Evolutionary conservation across 1,140 invertebrate species (phyloP), one percentile per base, ranked within the genome.

Genomic region (Cotesia glomerata): DNA sequence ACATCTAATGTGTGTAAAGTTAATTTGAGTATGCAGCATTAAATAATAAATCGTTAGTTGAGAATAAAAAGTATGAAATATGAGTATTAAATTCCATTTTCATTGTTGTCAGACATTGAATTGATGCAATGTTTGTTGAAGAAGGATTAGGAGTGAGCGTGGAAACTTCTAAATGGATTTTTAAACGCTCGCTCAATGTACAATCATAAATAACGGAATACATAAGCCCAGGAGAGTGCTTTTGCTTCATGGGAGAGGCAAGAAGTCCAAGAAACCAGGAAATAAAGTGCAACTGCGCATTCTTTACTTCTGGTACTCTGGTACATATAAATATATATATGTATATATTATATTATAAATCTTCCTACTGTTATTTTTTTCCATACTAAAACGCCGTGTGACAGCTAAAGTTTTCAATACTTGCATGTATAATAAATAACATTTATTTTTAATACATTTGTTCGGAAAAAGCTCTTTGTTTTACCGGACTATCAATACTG

Each of bases 181-280:
- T 64, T 71, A 71, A 64, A 71, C 61, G 62, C 34, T 71, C 69
- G 32, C 26, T 52, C 58, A 16, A 63, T 63, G 36, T 26, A 49
- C 58, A 32, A 63, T 63, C 58, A 70, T 70, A 70, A 61, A 63
- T 70, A 70, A 70, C 69, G 16, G 69, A 52, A 45, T 70, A 63
- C 34, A 63, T 35, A 51, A 45, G 45, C 49, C 32, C 35, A 16
- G 7, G 36, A 62, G 36, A 70, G 39, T 63, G 32, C 45, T 61
- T 69, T 69, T 45, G 34, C 56, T 45, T 59, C 49, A 59, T 59
- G 45, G 14, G 7, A 59, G 18, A 45, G 39, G 51, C 35, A 35
- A 49, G 13, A 71, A 35, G 49, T 63, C 9, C 26, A 13, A 51
- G 61, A 71, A 64, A 71, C 35, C 69, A 71, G 61, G 61, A 71